Base-by-base conservation (phyloP, 2,797 vertebrate species). In the Chaetophractus vellerosus region DNA sequence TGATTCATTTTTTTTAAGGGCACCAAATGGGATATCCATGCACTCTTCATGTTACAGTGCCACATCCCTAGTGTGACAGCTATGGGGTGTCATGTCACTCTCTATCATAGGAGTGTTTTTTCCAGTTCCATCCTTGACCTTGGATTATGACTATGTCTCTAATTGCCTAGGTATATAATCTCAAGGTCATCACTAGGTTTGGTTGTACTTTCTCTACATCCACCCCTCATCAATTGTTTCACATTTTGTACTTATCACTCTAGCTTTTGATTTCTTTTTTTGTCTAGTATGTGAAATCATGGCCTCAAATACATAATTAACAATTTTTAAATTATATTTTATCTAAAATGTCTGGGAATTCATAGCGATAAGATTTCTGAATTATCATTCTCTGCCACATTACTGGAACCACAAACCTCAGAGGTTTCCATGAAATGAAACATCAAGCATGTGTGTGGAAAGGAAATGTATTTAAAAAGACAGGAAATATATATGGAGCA, bases 11-110 rank as follows among this genome's bases (percentile, higher is more conserved):
- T 74, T 66, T 71, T 78, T 31, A 78, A 81, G 55, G 2, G 55
- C 48, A 5, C 6, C 61, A 85, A 79, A 71, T 31, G 48, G 4
- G 8, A 38, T 66, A 41, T 48, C 21, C 8, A 72, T 19, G 9
- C 8, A 26, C 4, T 63, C 45, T 88, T 76, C 72, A 26, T 82
- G 81, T 69, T 52, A n/a, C 1, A 45, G 8, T 45, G 45, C 10
- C 45, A 26, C 12, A 50, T 26, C 4, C 21, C 0, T 50, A 11
- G 9, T 33, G 28, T n/a, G 8, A 28, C 4, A 11, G n/a, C 0
- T 86, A 6, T 19, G 75, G 50, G 19, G 11, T 79, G 75, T 69
- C 26, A 52, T 38, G 55, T 45, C 55, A 71, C 28, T 63, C 2
- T 63, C 63, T 80, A 31, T 61, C 14, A 33, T 38, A 69, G 69